A percentile compares a stretch with the other conserved stretches of the same genome.
Conservation (phyloP, 2,797 vertebrate genomes). For the Dendrocincla fuliginosa region DNA sequence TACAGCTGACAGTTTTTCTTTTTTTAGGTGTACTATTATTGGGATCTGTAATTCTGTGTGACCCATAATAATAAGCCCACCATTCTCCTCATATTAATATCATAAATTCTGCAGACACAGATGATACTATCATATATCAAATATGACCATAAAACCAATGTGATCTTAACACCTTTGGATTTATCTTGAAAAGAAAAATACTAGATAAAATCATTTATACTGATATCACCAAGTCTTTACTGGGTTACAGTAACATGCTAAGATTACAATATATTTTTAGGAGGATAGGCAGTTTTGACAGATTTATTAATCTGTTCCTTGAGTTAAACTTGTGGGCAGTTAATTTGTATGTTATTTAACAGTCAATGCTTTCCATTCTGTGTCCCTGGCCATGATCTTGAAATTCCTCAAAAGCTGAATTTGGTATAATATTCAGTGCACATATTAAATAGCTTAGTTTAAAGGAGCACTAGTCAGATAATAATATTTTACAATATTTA, state of each 20-base stretch:
- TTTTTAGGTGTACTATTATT: slow-evolving; percentile 19
- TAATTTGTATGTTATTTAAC: slow-evolving; percentile 35
- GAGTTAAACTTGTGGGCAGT: slow-evolving; percentile 7
- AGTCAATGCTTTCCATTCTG: neutral
- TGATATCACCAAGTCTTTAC: slow-evolving; percentile 34
- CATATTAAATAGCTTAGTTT: neutral
- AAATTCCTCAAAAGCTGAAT: slow-evolving; percentile 8
- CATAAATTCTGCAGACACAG: slow-evolving; percentile 64
- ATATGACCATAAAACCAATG: slow-evolving; percentile 60
- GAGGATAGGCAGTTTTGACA: slow-evolving; percentile 27
- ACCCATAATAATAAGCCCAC: slow-evolving; percentile 56
- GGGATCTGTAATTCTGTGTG: slow-evolving; percentile 31
- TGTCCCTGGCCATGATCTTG: neutral
- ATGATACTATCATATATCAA: slow-evolving; percentile 68
- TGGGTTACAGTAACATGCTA: slow-evolving; percentile 2
- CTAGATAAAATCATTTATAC: slow-evolving; percentile 44
- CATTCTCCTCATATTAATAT: slow-evolving; percentile 60
- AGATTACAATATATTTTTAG: slow-evolving; percentile 12
- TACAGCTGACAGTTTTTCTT: slow-evolving; percentile 37
- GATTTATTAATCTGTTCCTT: slow-evolving; percentile 4
- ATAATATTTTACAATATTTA: neutral
- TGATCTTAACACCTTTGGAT: slow-evolving; percentile 64
- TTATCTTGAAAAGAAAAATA: slow-evolving; percentile 65
- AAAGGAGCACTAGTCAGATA: neutral
- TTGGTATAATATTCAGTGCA: neutral